Evolutionary conservation across 2,797 vertebrate genomes (phyloP).

Genomic region (Strix occidentalis): DNA sequence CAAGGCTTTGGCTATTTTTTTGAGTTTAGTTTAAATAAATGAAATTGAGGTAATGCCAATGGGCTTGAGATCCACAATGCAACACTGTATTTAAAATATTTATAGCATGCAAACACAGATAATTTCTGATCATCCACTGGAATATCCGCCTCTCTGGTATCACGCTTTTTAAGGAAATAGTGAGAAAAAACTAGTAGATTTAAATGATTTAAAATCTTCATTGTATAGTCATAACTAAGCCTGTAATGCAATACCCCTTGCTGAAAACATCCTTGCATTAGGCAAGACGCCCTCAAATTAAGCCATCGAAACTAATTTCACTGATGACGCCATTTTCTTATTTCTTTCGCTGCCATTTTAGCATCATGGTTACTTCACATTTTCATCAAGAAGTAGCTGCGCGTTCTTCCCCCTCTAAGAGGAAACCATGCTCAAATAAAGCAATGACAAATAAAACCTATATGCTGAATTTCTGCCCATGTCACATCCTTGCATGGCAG

Average conservation of each 20-base stretch:
- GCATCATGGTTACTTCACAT: neutral
- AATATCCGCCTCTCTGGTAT: neutral
- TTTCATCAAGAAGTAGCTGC: neutral
- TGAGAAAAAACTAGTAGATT: neutral
- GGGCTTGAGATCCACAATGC: neutral
- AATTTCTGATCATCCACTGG: neutral
- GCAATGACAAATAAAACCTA: neutral
- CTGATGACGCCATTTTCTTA: conserved; percentile 75
- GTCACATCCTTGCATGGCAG: neutral
- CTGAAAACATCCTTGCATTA: neutral
- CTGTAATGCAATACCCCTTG: neutral
- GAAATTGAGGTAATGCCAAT: neutral
- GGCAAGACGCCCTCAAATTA: neutral
- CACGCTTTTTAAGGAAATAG: neutral
- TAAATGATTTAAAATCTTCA: neutral
- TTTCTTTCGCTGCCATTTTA: conserved; percentile 76
- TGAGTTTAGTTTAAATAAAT: neutral
- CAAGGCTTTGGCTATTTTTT: neutral
- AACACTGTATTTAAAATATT: neutral
- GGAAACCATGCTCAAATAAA: neutral
- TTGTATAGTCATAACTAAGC: neutral
- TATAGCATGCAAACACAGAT: neutral
- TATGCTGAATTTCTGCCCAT: neutral
- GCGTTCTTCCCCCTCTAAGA: neutral
- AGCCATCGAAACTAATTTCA: conserved; percentile 10